These are phyloP conservation scores for Limnephilus marmoratus DNA, from an alignment of 2,888 invertebrate genomes.

Conservation along the genomic window DNA sequence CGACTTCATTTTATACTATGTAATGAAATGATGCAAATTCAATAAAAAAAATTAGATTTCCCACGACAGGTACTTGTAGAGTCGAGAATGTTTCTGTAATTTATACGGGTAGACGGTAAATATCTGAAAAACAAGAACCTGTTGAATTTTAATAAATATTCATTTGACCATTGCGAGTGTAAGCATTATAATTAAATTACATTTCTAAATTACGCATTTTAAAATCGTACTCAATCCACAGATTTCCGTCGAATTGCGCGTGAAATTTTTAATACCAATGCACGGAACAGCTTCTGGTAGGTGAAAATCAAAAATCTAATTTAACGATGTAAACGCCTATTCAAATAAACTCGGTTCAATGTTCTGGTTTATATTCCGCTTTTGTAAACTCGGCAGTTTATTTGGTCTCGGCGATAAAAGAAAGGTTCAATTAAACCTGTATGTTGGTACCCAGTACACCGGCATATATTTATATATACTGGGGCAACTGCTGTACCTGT, in stretches of 20 bases:
- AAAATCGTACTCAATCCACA: neutral
- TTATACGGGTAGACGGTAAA: neutral
- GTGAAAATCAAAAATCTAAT: constrained; percentile 10
- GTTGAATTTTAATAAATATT: neutral
- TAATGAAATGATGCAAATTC: no score
- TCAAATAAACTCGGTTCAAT: constrained; percentile 16
- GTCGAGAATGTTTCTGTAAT: neutral
- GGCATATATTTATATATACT: neutral
- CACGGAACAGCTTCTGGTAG: neutral
- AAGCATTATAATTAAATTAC: neutral
- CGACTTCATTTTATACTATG: no score
- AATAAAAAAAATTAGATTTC: neutral
- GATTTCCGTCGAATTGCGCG: neutral
- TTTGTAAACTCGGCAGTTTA: neutral
- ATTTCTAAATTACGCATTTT: neutral
- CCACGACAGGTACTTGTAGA: neutral
- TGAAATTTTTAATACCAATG: constrained; percentile 24
- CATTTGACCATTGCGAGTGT: neutral
- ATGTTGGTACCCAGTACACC: neutral
- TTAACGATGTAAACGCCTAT: constrained; percentile 7
- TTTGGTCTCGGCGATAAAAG: neutral
- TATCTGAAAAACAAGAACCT: neutral
- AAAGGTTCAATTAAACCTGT: neutral
- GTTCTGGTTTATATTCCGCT: constrained; percentile 8
- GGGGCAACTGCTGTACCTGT: no score